Evolutionary conservation across 2,797 vertebrate genomes (phyloP).

Genomic region (Gobio occitaniae): DNA sequence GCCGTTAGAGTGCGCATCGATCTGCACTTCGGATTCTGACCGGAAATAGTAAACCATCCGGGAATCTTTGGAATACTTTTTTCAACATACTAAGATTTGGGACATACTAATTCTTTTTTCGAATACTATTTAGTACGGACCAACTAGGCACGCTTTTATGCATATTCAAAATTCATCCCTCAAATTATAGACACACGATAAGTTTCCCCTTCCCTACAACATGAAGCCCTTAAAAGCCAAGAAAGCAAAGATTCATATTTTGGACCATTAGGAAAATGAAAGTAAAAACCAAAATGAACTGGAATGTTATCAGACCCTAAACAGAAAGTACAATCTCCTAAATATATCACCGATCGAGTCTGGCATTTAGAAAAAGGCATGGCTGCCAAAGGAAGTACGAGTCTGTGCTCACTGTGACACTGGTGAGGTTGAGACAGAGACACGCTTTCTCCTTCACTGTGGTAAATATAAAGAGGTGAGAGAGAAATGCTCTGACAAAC

Average conservation of each 20-base stretch:
- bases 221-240: not conserved
- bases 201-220: not conserved
- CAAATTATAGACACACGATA: not conserved
- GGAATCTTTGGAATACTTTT: too few relatives aligned
- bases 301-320: not conserved
- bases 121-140: too few relatives aligned
- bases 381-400: not conserved
- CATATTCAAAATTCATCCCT: not conserved
- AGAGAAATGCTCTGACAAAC: conserved; percentile 17
- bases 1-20: too few relatives aligned
- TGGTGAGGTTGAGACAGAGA: conserved; percentile 11
- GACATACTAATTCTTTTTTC: too few relatives aligned
- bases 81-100: too few relatives aligned
- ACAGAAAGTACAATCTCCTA: not conserved
- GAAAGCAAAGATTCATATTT: not conserved
- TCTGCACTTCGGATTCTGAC: too few relatives aligned
- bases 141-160: too few relatives aligned
- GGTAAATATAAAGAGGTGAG: conserved; percentile 25
- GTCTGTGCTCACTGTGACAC: not conserved
- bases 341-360: not conserved
- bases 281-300: not conserved
- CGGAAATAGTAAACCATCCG: too few relatives aligned
- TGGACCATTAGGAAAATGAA: not conserved
- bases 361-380: not conserved
- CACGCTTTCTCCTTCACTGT: not conserved